These are phyloP conservation scores for Reticulitermes speratus DNA, from an alignment of 1,140 invertebrate genomes.

Conservation along the genomic window DNA sequence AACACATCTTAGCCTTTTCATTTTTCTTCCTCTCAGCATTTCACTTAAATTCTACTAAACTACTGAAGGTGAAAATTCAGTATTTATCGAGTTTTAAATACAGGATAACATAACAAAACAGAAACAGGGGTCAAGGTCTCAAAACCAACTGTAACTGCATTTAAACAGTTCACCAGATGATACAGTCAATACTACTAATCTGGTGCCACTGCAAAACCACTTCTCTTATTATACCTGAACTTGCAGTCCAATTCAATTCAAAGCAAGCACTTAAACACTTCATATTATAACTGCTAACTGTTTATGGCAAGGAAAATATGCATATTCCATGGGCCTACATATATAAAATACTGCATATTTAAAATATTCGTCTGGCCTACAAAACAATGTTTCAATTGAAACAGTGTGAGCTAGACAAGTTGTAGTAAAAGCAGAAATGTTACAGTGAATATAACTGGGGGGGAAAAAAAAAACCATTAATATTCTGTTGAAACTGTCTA, in stretches of 20 bases:
- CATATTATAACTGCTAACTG: background rate
- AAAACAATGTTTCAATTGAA: background rate
- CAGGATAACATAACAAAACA: too few relatives aligned
- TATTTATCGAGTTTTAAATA: too few relatives aligned
- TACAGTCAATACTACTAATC: too few relatives aligned
- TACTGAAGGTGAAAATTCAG: too few relatives aligned
- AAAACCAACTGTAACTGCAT: too few relatives aligned
- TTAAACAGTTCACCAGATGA: too few relatives aligned
- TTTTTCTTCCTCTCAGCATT: too few relatives aligned
- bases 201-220: too few relatives aligned
- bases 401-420: background rate
- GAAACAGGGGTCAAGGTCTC: too few relatives aligned
- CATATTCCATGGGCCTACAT: background rate
- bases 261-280: background rate
- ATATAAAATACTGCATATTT: slow-evolving; percentile 7
- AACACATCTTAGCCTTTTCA: too few relatives aligned
- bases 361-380: background rate
- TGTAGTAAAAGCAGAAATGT: background rate
- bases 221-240: too few relatives aligned
- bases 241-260: background rate
- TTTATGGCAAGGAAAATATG: background rate
- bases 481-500: background rate
- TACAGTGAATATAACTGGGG: background rate
- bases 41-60: too few relatives aligned
- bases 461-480: background rate